Base-by-base conservation (phyloP, 2,888 invertebrate species). In the Eupithecia exiguata region DNA sequence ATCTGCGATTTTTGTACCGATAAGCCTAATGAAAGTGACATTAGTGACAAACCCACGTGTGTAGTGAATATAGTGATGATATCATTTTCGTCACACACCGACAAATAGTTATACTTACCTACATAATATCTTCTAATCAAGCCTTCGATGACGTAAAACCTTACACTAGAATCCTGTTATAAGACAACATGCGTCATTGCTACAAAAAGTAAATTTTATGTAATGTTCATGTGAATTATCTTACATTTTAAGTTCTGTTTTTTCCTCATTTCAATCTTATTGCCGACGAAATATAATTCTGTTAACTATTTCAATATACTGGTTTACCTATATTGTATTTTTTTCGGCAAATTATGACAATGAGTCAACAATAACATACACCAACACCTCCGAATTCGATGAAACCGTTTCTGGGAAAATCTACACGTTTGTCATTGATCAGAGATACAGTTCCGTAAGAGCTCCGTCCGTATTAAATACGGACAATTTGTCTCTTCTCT, bases 281-380 rank as follows among this genome's bases (percentile, higher is more conserved):
- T 53, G 21, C 21, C 53, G 3, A 21, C 10, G 7, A 53, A 25
- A 35, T 62, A 18, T 0, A 18, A 18, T 53, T 49, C n/a, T 49
- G 18, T n/a, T 9, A n/a, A 18, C n/a, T 18, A 49, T 49, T 43
- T 43, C 1, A 43, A 49, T 18, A 30, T 30, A 1, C 30, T 30
- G 30, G 14, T 40, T 40, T 40, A n/a, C 2, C 7, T 18, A n/a
- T n/a, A 16, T 18, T 46, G 5, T n/a, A 4, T 16, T 21, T 62
- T 62, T 9, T 21, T 16, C 12, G 62, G 4, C 18, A 18, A 35
- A 62, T 18, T 35, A 9, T 62, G 16, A 30, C 35, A 16, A 73
- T 80, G 79, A 82, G n/a, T 82, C 80, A 80, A 75, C 61, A 30
- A 68, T 66, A 69, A 40, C 76, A 71, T 74, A 71, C 71, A 71